These are phyloP conservation scores for Ivindomyrus marchei DNA, from an alignment of 2,113 vertebrate species.

Conservation along the genomic window DNA sequence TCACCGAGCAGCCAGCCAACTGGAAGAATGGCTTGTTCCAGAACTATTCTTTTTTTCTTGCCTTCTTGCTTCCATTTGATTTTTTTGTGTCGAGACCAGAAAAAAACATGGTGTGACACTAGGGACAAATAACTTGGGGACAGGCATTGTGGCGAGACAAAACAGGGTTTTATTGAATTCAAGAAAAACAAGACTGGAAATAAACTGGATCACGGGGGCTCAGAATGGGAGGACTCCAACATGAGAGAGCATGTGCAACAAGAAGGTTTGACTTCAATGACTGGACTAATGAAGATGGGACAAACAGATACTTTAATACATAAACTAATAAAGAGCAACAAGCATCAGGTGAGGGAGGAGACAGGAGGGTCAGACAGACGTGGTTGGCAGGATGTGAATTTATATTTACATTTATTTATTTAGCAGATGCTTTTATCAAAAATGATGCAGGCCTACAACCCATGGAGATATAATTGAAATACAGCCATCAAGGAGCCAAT, in stretches of 20 bases:
- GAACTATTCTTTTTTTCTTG: background rate
- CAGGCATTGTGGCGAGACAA: background rate
- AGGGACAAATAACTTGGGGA: too few species aligned
- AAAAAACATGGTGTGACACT: background rate
- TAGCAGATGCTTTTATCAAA: background rate
- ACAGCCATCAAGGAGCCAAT: background rate
- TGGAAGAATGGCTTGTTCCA: background rate
- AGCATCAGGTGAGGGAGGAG: too few species aligned
- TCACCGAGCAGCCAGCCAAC: background rate
- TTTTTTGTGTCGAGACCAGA: background rate
- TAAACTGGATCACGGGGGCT: too few species aligned
- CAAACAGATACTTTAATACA: too few species aligned
- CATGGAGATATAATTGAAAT: background rate
- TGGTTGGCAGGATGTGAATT: background rate
- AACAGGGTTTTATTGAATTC: background rate
- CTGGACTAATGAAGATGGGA: too few species aligned
- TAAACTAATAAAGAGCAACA: too few species aligned
- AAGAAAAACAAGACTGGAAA: too few species aligned
- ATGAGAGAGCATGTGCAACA: too few species aligned
- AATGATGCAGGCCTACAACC: background rate
- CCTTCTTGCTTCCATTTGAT: background rate
- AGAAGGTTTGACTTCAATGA: too few species aligned
- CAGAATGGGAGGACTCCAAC: too few species aligned
- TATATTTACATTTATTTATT: background rate
- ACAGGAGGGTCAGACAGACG: too few species aligned